Percentiles rank a stretch among this genome's conserved stretches.
Evolutionary conservation across 1,140 invertebrate species (phyloP).

Genomic region (Drosophila cardini): DNA sequence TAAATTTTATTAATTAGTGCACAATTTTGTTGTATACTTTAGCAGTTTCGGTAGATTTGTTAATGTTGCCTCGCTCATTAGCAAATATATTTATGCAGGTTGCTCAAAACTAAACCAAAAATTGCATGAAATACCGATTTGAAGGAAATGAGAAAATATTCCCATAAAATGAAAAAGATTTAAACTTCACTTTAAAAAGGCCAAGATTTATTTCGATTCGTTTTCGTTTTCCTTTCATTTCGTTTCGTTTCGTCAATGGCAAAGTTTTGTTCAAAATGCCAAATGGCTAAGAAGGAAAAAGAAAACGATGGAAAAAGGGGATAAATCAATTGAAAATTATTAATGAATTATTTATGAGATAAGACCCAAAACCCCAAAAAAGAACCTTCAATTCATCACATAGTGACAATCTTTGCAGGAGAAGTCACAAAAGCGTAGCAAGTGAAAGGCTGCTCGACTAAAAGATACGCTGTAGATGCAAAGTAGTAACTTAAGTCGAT

Average conservation of each 20-base stretch:
- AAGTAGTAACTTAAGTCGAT: neutral
- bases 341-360: conserved; percentile 78
- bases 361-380: conserved; percentile 35
- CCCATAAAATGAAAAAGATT: conserved; percentile 4
- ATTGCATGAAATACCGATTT: conserved; percentile 6
- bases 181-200: neutral
- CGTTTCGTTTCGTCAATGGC: conserved; percentile 40
- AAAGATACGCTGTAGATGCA: neutral
- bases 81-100: conserved; percentile 59
- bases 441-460: neutral
- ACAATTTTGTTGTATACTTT: conserved; percentile 57
- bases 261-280: conserved; percentile 43
- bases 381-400: conserved; percentile 36
- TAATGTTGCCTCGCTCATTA: conserved; percentile 62
- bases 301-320: conserved; percentile 37
- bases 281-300: conserved; percentile 9
- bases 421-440: neutral
- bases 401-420: neutral
- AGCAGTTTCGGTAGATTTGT: conserved; percentile 54
- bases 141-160: conserved; percentile 28
- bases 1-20: conserved; percentile 77
- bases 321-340: conserved; percentile 78
- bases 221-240: neutral
- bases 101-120: conserved; percentile 19
- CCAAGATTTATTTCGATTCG: neutral